Conservation (phyloP, 2,113 vertebrate species). For the Brachyhypopomus occidentalis region DNA sequence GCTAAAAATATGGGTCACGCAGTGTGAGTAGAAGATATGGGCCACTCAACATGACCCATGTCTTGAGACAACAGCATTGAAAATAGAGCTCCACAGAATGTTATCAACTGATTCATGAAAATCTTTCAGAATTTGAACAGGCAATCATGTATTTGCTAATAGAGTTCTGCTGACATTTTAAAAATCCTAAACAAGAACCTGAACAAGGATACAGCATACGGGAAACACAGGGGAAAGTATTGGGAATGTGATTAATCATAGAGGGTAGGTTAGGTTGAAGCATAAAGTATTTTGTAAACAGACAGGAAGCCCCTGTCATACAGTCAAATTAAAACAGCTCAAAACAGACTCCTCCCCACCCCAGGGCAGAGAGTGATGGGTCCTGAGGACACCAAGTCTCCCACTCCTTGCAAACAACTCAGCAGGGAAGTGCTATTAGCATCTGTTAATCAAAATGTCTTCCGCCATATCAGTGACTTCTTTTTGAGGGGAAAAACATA, state of each 20-base stretch:
- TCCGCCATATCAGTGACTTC: slow-evolving; percentile 22
- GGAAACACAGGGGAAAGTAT: background rate
- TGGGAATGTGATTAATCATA: background rate
- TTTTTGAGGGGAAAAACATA: slow-evolving; percentile 30
- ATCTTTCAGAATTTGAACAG: background rate
- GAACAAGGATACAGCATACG: background rate
- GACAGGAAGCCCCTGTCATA: background rate
- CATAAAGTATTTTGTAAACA: background rate
- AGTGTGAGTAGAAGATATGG: background rate
- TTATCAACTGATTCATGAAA: background rate
- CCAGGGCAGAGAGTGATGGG: background rate
- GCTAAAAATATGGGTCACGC: background rate
- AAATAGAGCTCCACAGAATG: background rate
- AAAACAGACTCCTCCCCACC: slow-evolving; percentile 11
- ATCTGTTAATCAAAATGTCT: slow-evolving; percentile 48
- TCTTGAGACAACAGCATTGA: background rate
- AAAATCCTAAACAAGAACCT: background rate
- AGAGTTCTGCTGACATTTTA: background rate
- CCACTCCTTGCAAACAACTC: slow-evolving; percentile 30
- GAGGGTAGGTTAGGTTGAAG: background rate
- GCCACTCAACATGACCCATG: background rate
- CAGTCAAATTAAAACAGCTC: background rate
- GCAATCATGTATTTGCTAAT: background rate
- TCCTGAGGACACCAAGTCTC: slow-evolving; percentile 20
- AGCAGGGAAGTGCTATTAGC: slow-evolving; percentile 42